Evolutionary conservation across 2,113 vertebrate species (phyloP), one percentile per base, ranked within the genome.

Genomic region (Equus przewalskii): DNA sequence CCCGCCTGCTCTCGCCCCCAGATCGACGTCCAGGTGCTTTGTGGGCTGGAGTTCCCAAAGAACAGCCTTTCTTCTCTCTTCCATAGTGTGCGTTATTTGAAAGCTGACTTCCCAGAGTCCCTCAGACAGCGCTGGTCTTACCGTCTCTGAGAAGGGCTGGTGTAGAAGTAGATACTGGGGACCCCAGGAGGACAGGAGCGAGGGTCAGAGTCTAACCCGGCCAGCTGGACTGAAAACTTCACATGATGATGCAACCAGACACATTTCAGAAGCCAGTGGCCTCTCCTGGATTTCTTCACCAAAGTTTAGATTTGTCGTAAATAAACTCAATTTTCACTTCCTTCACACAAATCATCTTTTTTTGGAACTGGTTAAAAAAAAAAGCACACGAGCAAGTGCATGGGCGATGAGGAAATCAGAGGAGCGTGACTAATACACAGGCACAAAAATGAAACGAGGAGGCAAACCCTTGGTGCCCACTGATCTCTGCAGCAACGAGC

Each of bases 291-390:
- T 65, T 58, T 69, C 89, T 93, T 56, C 62, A n/a, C 93, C 96
- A 62, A 97, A 97, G 88, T 95, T 97, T 96, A 85, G 78, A 90
- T 93, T 92, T 81, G 96, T 97, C 36, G 76, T 98, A 96, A 98
- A 97, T 96, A 97, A 97, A 94, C 96, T 96, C 94, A 65, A 84
- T 97, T 97, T 97, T 91, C 93, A 96, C 91, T 97, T 65, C 90
- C 88, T 98, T 96, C 95, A 82, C 95, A 96, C 93, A 96, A 95
- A 97, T 84, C 56, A 72, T 96, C 92, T 97, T 95, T 98, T 95
- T 98, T 93, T 92, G 94, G 95, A 98, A 95, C 92, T 73, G 90
- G 69, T 65, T 89, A 36, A 58, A 58, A 46, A 83, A 58, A 72
- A 84, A 58, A 69, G 28, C 54, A 44, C 36, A 67, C 21, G 0